Conservation (phyloP, 92 coral and sea anemone species). For the Porites divaricata region DNA sequence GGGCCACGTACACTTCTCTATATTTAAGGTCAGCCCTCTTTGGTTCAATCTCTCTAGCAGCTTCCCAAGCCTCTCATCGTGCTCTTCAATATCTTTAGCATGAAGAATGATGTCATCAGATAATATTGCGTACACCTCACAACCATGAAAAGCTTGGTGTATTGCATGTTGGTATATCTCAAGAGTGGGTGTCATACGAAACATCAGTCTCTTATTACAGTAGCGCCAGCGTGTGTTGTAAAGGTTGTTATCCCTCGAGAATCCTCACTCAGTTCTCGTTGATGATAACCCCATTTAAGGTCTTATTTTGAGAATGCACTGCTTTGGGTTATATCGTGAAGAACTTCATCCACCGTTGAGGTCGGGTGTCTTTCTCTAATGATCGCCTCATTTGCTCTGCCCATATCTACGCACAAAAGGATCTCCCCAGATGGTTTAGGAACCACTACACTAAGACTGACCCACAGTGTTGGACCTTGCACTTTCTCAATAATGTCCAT, state of each 20-base stretch:
- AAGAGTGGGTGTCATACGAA: no score
- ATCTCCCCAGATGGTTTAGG: conserved; percentile 41
- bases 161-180: no score
- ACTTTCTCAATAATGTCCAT: no score
- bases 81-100: conserved; percentile 22
- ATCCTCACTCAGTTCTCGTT: no score
- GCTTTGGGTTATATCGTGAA: conserved; percentile 42
- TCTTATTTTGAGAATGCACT: conserved; percentile 39
- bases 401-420: conserved; percentile 34
- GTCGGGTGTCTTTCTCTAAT: conserved; percentile 35
- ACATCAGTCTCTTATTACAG: no score
- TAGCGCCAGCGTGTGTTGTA: no score
- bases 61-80: conserved; percentile 30
- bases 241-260: no score
- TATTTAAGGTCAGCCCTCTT: conserved; percentile 44
- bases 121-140: no score
- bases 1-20: conserved; percentile 41
- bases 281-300: neutral
- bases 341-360: conserved; percentile 41
- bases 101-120: conserved; percentile 49
- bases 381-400: conserved; percentile 28
- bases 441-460: no score
- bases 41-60: conserved; percentile 31
- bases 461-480: no score
- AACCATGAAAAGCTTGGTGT: no score